Evolutionary conservation across 2,888 invertebrate genomes (phyloP), one percentile per base, ranked within the genome.

Genomic region (Drosophila silvestris): DNA sequence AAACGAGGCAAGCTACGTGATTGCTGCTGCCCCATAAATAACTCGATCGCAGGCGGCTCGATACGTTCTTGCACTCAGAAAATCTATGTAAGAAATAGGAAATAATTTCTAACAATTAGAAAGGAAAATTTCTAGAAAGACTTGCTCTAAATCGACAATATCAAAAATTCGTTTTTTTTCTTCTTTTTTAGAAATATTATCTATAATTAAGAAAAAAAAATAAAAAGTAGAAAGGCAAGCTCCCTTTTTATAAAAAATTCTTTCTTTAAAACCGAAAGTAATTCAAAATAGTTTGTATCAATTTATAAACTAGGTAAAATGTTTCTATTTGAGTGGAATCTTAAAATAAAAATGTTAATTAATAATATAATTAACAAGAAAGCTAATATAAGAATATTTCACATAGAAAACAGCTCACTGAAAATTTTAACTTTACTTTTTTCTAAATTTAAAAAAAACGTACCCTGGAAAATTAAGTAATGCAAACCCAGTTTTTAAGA

Each of bases 21-120:
- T 90, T 85, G 82, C 70, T 76, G 56, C 61, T 60, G 68, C 65
- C 67, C 68, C 77, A 89, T 89, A 86, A 89, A 86, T 86, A 81
- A 89, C 81, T 70, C 66, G 53, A 75, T 64, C 57, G 51, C n/a
- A 19, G 6, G n/a, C 35, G 41, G 59, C 7, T 61, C 54, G 54
- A 74, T 54, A 67, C 60, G 51, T 76, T 37, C 26, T 16, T 28
- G 52, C 47, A 47, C 47, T 47, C 16, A 41, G 10, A n/a, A 41
- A 41, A 39, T 19, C 35, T 2, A 9, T 6, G 4, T 6, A 22
- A 3, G 10, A 44, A n/a, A 44, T 14, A 22, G 7, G n/a, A 41
- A n/a, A 41, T n/a, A 41, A 10, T 19, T 39, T 39, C 9, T n/a
- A 10, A 19, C 19, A 9, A 19, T 19, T 47, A 22, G 3, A 1